A percentile compares a stretch with the other conserved stretches of the same genome.
Conservation (phyloP, 30 jellyfish, hydroid and myxozoan genomes). For the Rhopilema esculentum region DNA sequence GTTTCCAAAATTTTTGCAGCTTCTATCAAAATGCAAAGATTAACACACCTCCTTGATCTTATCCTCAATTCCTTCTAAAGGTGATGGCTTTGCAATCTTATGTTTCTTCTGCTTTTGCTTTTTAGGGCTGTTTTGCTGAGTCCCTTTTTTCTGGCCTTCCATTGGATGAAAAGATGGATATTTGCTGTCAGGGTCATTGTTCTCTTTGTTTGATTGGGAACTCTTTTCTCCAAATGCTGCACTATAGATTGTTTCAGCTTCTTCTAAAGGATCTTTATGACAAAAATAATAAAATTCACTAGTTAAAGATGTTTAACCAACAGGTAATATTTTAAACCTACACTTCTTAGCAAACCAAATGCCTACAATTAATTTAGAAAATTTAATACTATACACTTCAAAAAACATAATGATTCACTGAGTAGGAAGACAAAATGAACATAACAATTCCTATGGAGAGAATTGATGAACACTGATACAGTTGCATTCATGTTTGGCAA, state of each 20-base stretch:
- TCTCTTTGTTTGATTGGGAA: slow-evolving; percentile 10
- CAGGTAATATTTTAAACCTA: background rate
- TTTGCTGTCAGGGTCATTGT: slow-evolving; percentile 56
- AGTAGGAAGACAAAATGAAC: too few relatives aligned
- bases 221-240: slow-evolving; percentile 68
- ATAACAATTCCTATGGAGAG: too few relatives aligned
- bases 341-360: too few relatives aligned
- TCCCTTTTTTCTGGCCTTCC: slow-evolving; percentile 44
- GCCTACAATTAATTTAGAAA: too few relatives aligned
- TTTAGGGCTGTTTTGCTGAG: slow-evolving; percentile 42
- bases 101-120: slow-evolving; percentile 58
- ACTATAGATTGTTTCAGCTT: slow-evolving; percentile 66
- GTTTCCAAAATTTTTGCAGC: background rate
- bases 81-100: slow-evolving; percentile 50
- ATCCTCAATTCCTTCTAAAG: slow-evolving; percentile 39
- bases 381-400: too few relatives aligned
- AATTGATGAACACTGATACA: too few relatives aligned
- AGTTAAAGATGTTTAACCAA: background rate
- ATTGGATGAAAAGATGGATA: slow-evolving; percentile 73
- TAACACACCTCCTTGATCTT: slow-evolving; percentile 42
- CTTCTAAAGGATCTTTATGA: slow-evolving; percentile 75
- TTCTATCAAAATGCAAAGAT: background rate
- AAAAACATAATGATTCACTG: too few relatives aligned
- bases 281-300: background rate
- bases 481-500: too few relatives aligned